These are phyloP conservation scores for Cordilura impudica DNA, from an alignment of 2,888 invertebrate genomes.

Conservation along the genomic window DNA sequence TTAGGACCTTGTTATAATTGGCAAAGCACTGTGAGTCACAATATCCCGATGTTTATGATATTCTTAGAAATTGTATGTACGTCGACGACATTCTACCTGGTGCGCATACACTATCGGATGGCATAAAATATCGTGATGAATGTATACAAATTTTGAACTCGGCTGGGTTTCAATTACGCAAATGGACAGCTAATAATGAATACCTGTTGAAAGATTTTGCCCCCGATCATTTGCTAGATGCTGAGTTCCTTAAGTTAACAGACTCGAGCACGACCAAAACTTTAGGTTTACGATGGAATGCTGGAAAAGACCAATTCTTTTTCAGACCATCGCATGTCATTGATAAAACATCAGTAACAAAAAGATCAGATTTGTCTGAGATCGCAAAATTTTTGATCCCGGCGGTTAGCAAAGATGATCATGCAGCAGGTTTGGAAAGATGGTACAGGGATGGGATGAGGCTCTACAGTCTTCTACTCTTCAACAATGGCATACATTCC, in stretches of 20 bases:
- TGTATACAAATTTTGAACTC: not conserved
- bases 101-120: not conserved
- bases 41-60: slow-evolving; percentile 15
- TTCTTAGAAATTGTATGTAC: too few species aligned
- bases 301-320: not conserved
- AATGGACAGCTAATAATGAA: slow-evolving; percentile 15
- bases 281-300: slow-evolving; percentile 20
- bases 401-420: not conserved
- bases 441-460: slow-evolving; percentile 11
- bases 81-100: slow-evolving; percentile 6
- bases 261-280: slow-evolving; percentile 6
- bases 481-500: too few species aligned
- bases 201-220: not conserved
- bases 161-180: slow-evolving; percentile 18
- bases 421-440: slow-evolving; percentile 17
- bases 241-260: slow-evolving; percentile 18
- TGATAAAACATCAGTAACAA: not conserved
- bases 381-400: slow-evolving; percentile 11
- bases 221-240: not conserved
- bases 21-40: slow-evolving; percentile 7
- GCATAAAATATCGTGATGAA: not conserved
- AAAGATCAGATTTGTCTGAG: not conserved
- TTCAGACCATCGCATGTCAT: not conserved
- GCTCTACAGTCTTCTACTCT: too few species aligned
- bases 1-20: slow-evolving; percentile 37